Evolutionary conservation across 2,113 vertebrate species (phyloP).

Genomic region (Corythaixoides concolor): DNA sequence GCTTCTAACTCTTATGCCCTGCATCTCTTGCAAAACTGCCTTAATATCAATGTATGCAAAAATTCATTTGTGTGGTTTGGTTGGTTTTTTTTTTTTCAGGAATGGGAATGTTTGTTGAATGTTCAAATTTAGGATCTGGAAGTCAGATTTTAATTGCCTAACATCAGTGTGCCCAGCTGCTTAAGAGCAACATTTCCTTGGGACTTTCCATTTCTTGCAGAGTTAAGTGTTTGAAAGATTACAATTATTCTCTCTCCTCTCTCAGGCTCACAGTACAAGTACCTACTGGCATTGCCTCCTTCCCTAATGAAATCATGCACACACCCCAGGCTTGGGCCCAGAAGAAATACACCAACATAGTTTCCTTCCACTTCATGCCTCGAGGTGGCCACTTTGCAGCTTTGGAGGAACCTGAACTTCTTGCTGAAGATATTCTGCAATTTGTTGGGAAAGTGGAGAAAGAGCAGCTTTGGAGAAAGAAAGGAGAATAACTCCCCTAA

Average conservation of each 20-base stretch:
- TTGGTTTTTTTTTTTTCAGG: neutral
- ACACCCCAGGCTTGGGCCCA: constrained; percentile 63
- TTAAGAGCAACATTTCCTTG: neutral
- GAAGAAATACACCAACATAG: constrained; percentile 68
- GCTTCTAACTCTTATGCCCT: neutral
- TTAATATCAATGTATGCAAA: neutral
- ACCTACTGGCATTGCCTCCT: constrained; percentile 73
- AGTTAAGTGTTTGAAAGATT: neutral
- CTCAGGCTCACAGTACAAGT: constrained; percentile 73
- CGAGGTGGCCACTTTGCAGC: constrained; percentile 76
- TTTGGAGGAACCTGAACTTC: constrained; percentile 77
- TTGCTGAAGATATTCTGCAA: constrained; percentile 73
- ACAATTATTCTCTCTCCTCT: neutral
- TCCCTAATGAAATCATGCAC: constrained; percentile 70
- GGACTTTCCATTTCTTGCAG: neutral
- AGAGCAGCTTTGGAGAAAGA: constrained; percentile 10
- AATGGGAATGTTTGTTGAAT: neutral
- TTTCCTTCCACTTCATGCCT: constrained; percentile 76
- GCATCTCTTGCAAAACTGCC: neutral
- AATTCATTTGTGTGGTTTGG: neutral
- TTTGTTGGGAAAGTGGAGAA: constrained; percentile 71
- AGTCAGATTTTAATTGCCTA: neutral
- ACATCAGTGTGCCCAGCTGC: neutral
- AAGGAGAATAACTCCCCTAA: neutral
- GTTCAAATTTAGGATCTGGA: neutral